Conservation (phyloP, 2,113 vertebrate species). For the Onychostruthus taczanowskii region DNA sequence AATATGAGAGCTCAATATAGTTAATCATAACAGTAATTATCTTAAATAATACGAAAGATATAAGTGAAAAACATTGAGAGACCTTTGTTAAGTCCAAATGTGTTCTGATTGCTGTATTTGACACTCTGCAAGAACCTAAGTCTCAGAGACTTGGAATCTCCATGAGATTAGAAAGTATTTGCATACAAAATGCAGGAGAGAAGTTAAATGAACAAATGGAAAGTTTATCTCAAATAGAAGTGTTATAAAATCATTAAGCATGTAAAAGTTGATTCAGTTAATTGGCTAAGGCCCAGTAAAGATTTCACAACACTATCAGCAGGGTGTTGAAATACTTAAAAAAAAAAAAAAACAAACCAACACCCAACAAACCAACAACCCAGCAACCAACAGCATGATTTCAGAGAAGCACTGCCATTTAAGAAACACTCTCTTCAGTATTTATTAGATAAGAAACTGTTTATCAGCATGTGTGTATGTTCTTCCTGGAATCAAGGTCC, state of each 20-base stretch:
- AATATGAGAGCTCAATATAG: neutral
- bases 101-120: neutral
- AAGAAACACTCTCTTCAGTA: neutral
- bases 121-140: neutral
- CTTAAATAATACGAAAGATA: neutral
- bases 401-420: neutral
- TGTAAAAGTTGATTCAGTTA: slow-evolving; percentile 25
- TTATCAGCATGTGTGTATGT: neutral
- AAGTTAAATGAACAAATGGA: neutral
- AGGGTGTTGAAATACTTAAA: slow-evolving; percentile 37
- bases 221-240: neutral
- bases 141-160: neutral
- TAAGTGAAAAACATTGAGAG: neutral
- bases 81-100: neutral
- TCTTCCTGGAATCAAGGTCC: slow-evolving; percentile 26
- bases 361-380: neutral
- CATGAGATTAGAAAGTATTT: neutral
- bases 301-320: slow-evolving; percentile 41
- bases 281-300: slow-evolving; percentile 26
- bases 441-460: slow-evolving; percentile 31
- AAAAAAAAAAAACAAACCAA: neutral
- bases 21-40: neutral
- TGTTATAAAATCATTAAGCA: slow-evolving; percentile 43
- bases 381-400: neutral
- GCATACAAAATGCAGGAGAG: neutral